Percentiles rank a stretch among this genome's conserved stretches.
phyloP scores from a whole-genome alignment of 2,888 invertebrate genomes.

The Amphipyra tragopoginis region DNA sequence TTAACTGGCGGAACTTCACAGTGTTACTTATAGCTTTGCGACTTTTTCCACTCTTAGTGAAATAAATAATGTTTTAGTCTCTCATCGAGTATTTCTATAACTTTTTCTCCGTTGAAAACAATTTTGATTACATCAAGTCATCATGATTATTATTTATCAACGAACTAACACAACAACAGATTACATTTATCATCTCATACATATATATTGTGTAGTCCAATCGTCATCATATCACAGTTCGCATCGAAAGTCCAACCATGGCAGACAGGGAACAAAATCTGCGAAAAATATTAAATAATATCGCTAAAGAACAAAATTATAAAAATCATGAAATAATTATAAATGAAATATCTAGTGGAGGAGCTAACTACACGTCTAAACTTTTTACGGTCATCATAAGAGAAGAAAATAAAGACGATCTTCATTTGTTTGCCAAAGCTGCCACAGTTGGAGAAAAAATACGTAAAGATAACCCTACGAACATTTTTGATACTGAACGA shows the following conservation, averaged over 20 bases:
- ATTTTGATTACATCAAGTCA: too few species aligned
- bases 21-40: too few species aligned
- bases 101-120: too few species aligned
- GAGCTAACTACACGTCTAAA: constrained; percentile 74
- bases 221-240: too few species aligned
- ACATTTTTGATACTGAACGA: constrained; percentile 44
- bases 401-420: constrained; percentile 54
- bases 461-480: constrained; percentile 6
- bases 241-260: constrained; percentile 13
- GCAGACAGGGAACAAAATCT: constrained; percentile 14
- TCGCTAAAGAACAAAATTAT: constrained; percentile 64
- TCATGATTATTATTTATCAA: too few species aligned
- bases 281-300: constrained; percentile 32
- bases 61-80: too few species aligned
- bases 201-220: too few species aligned
- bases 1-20: too few species aligned
- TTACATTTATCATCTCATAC: too few species aligned
- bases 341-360: constrained; percentile 64
- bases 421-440: constrained; percentile 73
- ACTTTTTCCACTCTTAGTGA: too few species aligned
- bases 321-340: constrained; percentile 58
- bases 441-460: constrained; percentile 39
- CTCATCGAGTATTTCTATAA: too few species aligned
- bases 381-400: constrained; percentile 62
- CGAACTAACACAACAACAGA: too few species aligned